A percentile compares a stretch with the other conserved stretches of the same genome.
Evolutionary conservation across 2,888 invertebrate genomes (phyloP).

Genomic region (Slavum lentiscoides): DNA sequence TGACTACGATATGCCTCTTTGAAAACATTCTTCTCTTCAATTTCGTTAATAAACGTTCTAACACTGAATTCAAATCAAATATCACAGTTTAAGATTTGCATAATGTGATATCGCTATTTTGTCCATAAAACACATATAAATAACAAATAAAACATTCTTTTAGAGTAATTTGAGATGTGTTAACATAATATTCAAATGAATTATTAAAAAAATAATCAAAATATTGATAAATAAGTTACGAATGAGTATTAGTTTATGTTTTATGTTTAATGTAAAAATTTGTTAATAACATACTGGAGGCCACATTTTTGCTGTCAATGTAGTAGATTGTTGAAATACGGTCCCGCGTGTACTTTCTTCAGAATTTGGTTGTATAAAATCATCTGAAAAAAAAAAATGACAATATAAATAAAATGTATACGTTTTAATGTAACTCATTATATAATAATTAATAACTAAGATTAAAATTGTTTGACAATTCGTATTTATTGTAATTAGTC

Average conservation of each 20-base stretch:
- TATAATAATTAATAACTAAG: background rate
- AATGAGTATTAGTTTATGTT: background rate
- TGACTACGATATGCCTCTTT: too few species aligned
- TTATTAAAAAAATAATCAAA: background rate
- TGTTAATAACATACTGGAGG: slow-evolving; percentile 58
- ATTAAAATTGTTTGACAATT: background rate
- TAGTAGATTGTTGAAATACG: slow-evolving; percentile 63
- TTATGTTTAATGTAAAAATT: background rate
- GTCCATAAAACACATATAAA: too few species aligned
- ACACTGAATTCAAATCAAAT: too few species aligned
- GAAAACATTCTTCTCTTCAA: too few species aligned
- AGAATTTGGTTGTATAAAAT: slow-evolving; percentile 10
- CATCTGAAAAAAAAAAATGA: slow-evolving; percentile 25
- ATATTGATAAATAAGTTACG: background rate
- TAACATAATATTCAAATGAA: too few species aligned
- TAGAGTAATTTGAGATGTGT: too few species aligned
- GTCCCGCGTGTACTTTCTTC: slow-evolving; percentile 15
- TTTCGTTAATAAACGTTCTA: too few species aligned
- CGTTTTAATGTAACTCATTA: background rate
- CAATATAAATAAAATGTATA: background rate
- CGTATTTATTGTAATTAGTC: too few species aligned
- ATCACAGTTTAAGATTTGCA: too few species aligned
- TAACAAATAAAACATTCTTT: too few species aligned
- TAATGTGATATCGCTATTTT: too few species aligned
- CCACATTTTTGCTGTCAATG: slow-evolving; percentile 64